Percentiles rank a stretch among this genome's conserved stretches.
Evolutionary conservation across 2,888 invertebrate genomes (phyloP).

Genomic region (Limulus polyphemus): DNA sequence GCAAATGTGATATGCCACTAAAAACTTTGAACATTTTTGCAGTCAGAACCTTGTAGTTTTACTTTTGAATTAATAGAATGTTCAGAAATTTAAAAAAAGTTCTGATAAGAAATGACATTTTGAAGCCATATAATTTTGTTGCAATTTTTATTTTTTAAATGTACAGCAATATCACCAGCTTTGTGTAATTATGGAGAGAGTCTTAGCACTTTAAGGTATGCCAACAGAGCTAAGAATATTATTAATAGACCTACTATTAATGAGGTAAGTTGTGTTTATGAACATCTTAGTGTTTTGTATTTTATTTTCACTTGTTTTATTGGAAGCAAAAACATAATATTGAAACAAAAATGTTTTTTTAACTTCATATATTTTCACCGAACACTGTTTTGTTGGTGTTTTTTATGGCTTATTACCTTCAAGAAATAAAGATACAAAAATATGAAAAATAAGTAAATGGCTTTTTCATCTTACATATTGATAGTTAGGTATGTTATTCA

Average conservation of each 20-base stretch:
- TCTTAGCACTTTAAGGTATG: slow-evolving; percentile 69
- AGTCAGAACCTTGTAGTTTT: not conserved
- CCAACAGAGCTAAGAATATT: slow-evolving; percentile 78
- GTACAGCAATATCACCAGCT: slow-evolving; percentile 51
- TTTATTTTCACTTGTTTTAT: not conserved
- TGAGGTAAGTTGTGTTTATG: slow-evolving; percentile 39
- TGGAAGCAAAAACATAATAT: too few species aligned
- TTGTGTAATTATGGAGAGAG: slow-evolving; percentile 81
- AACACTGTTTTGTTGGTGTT: too few species aligned
- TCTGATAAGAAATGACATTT: too few species aligned
- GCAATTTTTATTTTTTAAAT: not conserved
- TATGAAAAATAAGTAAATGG: too few species aligned
- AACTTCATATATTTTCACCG: too few species aligned
- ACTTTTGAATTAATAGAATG: too few species aligned
- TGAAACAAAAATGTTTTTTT: too few species aligned
- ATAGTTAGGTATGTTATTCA: too few species aligned
- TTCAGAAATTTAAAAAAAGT: not conserved
- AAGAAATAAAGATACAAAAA: too few species aligned
- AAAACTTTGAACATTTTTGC: not conserved
- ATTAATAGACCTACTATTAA: slow-evolving; percentile 83
- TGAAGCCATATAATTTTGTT: not conserved
- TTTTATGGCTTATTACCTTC: too few species aligned
- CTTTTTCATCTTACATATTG: too few species aligned
- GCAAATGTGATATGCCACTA: not conserved
- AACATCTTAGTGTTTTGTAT: not conserved